Conservation (phyloP, 2,113 vertebrate genomes). For the Phylloscopus whistleri region DNA sequence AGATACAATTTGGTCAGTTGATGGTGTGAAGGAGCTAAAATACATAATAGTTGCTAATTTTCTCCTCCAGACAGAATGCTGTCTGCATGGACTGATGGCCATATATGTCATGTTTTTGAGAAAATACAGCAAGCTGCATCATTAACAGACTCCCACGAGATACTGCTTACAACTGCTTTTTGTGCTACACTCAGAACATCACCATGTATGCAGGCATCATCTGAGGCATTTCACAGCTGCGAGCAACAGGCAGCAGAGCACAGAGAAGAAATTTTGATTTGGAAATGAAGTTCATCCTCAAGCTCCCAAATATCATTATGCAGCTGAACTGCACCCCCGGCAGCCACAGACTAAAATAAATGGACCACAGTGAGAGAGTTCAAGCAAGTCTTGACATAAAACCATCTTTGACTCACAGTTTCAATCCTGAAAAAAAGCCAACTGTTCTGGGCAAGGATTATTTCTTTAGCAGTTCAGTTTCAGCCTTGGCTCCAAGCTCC, state of each 20-base stretch:
- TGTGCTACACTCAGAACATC: neutral
- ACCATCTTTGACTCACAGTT: constrained; percentile 18
- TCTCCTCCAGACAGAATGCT: neutral
- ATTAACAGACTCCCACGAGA: neutral
- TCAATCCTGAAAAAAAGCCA: constrained; percentile 20
- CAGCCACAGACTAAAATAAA: constrained; percentile 1
- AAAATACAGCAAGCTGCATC: neutral
- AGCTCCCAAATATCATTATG: neutral
- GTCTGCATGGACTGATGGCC: neutral
- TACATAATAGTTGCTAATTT: neutral
- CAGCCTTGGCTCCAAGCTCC: neutral
- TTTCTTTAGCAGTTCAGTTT: constrained; percentile 27
- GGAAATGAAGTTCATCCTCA: neutral
- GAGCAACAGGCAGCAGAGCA: neutral
- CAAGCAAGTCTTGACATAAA: constrained; percentile 29
- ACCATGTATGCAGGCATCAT: neutral
- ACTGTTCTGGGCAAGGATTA: neutral
- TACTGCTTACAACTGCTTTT: neutral
- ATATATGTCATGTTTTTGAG: neutral
- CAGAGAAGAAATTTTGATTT: neutral
- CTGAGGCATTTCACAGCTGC: neutral
- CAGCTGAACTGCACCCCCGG: neutral
- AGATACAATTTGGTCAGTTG: neutral
- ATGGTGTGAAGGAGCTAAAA: neutral
- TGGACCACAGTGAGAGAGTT: constrained; percentile 15